Evolutionary conservation across 2,113 vertebrate genomes (phyloP), one percentile per base, ranked within the genome.

Genomic region (Ameiurus melas): DNA sequence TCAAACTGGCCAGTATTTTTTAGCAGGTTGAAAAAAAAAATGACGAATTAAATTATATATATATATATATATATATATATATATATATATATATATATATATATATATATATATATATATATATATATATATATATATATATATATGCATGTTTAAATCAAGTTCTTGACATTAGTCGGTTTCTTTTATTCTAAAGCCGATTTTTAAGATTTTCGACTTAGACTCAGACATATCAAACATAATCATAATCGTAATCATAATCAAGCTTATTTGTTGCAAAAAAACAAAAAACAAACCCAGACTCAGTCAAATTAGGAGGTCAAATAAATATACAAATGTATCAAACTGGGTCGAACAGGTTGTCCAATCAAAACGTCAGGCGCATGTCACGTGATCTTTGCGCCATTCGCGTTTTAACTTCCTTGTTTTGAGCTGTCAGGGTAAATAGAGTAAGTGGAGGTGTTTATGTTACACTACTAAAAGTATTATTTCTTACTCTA

Each of bases 311-410:
- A 71, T 30, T 4, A 68, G 16, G 4, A 1, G 10, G 30, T 36
- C 7, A 30, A 68, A 68, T 71, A 20, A 71, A 71, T 19, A 16
- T 0, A 0, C 33, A 16, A 6, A 36, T 36, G 5, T 20, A 8
- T 8, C 20, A 70, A 70, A 9, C 25, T 12, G 25, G 8, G 10
- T 3, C 7, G 25, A 78, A 5, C 25, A 30, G 8, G 3, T 36
- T 7, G 60, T 19, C 86, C 86, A 82, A 87, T 87, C 78, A 55
- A 53, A 87, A n/a, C 10, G 19, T 5, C 30, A 27, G 30, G 10
- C 33, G 13, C 47, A 9, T 47, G 5, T 16, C 86, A 87, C 86
- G 86, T 87, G 86, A 70, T 4, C 5, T n/a, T n/a, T n/a, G n/a
- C n/a, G 5, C 16, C 6, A 2, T 6, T 5, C 12, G 43, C n/a